Conservation (phyloP, 2,113 vertebrate genomes). For the Elachura formosa region DNA sequence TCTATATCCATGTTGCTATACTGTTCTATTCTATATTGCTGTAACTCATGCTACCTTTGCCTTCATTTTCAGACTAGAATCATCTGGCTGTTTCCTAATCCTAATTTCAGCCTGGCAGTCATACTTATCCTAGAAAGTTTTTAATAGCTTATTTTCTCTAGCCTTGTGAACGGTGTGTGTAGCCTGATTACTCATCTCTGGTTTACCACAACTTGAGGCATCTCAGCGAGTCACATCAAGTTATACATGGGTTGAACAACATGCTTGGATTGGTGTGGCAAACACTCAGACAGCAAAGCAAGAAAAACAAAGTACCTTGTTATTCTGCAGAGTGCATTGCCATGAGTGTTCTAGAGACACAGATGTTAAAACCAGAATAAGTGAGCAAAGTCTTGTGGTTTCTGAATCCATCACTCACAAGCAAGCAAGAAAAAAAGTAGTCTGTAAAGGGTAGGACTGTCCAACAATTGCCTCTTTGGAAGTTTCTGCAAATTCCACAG, state of each 20-base stretch:
- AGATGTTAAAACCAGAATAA: background rate
- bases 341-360: fast-evolving
- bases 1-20: background rate
- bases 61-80: background rate
- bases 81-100: background rate
- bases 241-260: background rate
- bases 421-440: background rate
- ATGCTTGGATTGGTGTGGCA: background rate
- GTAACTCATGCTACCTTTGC: background rate
- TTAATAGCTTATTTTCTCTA: background rate
- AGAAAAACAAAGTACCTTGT: background rate
- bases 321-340: background rate
- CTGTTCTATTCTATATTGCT: too few species aligned
- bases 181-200: background rate
- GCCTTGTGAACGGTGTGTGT: background rate
- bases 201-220: background rate
- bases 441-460: background rate
- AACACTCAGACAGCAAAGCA: background rate
- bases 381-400: background rate
- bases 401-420: background rate
- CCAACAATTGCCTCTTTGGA: background rate
- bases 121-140: background rate
- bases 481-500: background rate
- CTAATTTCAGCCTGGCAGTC: background rate
- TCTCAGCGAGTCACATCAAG: background rate